Conservation (phyloP, 2,888 invertebrate species). For the Stenolophus ochropezus region DNA sequence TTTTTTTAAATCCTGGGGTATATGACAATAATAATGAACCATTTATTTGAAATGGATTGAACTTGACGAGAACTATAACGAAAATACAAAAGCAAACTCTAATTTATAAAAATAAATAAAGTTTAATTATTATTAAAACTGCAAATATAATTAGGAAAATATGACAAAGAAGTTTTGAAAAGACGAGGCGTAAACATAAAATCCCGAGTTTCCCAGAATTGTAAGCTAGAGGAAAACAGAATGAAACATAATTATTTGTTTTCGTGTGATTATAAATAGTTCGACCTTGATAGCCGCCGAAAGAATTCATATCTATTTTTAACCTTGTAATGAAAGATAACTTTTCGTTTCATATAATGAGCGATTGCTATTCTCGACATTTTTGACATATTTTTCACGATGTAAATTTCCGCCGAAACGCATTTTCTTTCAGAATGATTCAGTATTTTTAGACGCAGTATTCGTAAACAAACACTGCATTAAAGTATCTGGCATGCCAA, state of each 20-base stretch:
- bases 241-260: slow-evolving; percentile 2
- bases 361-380: slow-evolving; percentile 1
- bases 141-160: neutral
- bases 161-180: no score
- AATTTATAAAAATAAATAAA: no score
- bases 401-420: slow-evolving; percentile 19
- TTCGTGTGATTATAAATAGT: slow-evolving; percentile 7
- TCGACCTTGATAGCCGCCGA: neutral
- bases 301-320: slow-evolving; percentile 15
- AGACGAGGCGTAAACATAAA: neutral
- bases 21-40: no score
- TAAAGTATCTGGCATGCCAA: neutral
- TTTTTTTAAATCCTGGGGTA: neutral
- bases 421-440: slow-evolving; percentile 8
- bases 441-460: slow-evolving; percentile 21
- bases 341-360: slow-evolving; percentile 12
- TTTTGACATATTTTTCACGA: slow-evolving; percentile 16
- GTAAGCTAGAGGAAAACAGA: neutral
- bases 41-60: no score
- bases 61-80: no score
- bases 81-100: no score
- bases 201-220: neutral
- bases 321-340: slow-evolving; percentile 8
- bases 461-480: slow-evolving; percentile 20
- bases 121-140: neutral